These are phyloP conservation scores for Formicarius rufipectus DNA, from an alignment of 2,113 vertebrate genomes.

Conservation along the genomic window DNA sequence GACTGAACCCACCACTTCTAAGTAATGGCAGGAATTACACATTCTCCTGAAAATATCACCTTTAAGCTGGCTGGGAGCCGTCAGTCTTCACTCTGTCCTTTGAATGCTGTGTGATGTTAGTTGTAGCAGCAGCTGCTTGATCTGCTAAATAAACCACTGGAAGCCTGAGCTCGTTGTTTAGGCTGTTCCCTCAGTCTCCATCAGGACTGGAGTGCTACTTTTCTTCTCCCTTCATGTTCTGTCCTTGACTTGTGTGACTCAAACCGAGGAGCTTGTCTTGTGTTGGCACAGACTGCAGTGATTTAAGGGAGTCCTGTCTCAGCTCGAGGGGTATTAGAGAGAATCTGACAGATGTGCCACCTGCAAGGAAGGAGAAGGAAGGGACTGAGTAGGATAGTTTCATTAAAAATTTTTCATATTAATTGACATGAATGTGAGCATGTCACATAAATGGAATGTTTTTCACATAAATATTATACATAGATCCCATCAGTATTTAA, in stretches of 20 bases:
- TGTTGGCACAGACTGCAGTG: background rate
- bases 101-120: background rate
- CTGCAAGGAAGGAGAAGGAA: background rate
- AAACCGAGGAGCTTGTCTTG: background rate
- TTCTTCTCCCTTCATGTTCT: background rate
- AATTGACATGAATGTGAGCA: background rate
- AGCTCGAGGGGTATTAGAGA: background rate
- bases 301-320: background rate
- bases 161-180: background rate
- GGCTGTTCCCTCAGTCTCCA: background rate
- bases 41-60: background rate
- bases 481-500: background rate
- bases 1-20: constrained; percentile 31
- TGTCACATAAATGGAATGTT: background rate
- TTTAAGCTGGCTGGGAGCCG: background rate
- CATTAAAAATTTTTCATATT: background rate
- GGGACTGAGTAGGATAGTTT: background rate
- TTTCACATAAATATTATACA: background rate
- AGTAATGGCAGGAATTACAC: constrained; percentile 11
- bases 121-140: background rate
- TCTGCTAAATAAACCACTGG: background rate
- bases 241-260: background rate
- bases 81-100: background rate
- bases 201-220: background rate
- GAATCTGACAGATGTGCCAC: background rate